Percentiles rank a stretch among this genome's conserved stretches.
phyloP scores from a whole-genome alignment of 2,113 vertebrate genomes.

The Macroglossus sobrinus region DNA sequence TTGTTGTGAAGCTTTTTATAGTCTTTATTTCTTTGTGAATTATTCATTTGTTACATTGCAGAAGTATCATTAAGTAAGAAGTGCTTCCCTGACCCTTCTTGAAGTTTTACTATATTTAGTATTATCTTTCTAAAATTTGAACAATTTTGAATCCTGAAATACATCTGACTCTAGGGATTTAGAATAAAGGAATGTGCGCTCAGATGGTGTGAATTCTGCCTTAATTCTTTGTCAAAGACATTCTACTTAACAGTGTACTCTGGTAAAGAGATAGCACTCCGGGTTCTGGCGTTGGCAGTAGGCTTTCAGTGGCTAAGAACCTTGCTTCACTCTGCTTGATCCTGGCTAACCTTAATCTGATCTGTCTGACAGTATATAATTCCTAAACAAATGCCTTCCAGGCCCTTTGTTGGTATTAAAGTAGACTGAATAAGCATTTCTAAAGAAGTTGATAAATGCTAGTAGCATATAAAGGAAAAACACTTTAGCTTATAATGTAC shows the following conservation, averaged over 20 bases:
- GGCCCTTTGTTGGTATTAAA: not conserved
- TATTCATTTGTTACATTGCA: not conserved
- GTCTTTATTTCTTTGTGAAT: not conserved
- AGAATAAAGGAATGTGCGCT: not conserved
- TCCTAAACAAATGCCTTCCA: not conserved
- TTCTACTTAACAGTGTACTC: not conserved
- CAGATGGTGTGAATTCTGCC: not conserved
- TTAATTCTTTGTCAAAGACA: not conserved
- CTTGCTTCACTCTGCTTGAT: not conserved
- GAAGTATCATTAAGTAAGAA: not conserved
- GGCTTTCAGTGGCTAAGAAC: not conserved
- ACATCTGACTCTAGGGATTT: not conserved
- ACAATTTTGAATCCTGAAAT: not conserved
- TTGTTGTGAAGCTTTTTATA: not conserved
- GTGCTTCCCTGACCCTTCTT: no score
- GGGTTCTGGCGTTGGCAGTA: not conserved
- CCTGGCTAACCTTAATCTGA: not conserved
- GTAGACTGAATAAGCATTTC: not conserved
- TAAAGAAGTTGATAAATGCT: not conserved
- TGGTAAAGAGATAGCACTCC: not conserved
- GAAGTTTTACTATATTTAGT: not conserved
- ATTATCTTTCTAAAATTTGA: not conserved
- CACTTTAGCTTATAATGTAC: not conserved
- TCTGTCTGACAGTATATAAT: not conserved
- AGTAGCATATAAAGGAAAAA: not conserved